These are phyloP conservation scores for Sericinus montela DNA, from an alignment of 2,888 invertebrate genomes.

Conservation along the genomic window DNA sequence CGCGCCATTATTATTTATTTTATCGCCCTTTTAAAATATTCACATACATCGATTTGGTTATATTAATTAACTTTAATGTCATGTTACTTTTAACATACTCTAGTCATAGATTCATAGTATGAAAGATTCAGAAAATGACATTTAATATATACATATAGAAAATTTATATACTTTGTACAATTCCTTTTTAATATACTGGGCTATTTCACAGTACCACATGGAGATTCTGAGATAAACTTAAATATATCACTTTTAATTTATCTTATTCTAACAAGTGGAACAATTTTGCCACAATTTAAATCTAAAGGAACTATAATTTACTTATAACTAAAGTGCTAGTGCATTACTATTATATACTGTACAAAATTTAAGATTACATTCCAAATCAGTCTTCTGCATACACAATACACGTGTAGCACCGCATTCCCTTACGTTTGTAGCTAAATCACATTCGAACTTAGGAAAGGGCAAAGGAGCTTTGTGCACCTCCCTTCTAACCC, in stretches of 20 bases:
- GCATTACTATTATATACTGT: slow-evolving; percentile 28
- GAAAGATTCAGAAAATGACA: background rate
- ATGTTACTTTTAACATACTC: slow-evolving; percentile 37
- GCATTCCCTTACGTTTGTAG: slow-evolving; percentile 27
- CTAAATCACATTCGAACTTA: slow-evolving; percentile 28
- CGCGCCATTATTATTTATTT: slow-evolving; percentile 11
- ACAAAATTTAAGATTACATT: slow-evolving; percentile 46
- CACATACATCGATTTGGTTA: slow-evolving; percentile 6
- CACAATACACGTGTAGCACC: slow-evolving; percentile 41
- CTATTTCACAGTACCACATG: slow-evolving; percentile 5
- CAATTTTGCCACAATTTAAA: slow-evolving; percentile 12
- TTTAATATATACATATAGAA: slow-evolving; percentile 8
- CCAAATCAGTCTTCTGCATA: slow-evolving; percentile 71
- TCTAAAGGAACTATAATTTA: slow-evolving; percentile 36
- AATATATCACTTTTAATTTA: slow-evolving; percentile 17
- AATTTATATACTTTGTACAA: background rate
- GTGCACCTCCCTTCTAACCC: background rate
- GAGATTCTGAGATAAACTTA: slow-evolving; percentile 12
- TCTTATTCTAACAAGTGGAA: slow-evolving; percentile 8
- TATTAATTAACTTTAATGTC: slow-evolving; percentile 42
- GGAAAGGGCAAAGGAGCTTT: background rate
- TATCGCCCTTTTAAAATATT: slow-evolving; percentile 4
- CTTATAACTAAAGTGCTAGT: slow-evolving; percentile 24
- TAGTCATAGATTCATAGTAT: background rate
- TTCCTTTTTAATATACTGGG: slow-evolving; percentile 25